Evolutionary conservation across 2,113 vertebrate species (phyloP), one percentile per base, ranked within the genome.

Genomic region (Benitochromis conjunctus): DNA sequence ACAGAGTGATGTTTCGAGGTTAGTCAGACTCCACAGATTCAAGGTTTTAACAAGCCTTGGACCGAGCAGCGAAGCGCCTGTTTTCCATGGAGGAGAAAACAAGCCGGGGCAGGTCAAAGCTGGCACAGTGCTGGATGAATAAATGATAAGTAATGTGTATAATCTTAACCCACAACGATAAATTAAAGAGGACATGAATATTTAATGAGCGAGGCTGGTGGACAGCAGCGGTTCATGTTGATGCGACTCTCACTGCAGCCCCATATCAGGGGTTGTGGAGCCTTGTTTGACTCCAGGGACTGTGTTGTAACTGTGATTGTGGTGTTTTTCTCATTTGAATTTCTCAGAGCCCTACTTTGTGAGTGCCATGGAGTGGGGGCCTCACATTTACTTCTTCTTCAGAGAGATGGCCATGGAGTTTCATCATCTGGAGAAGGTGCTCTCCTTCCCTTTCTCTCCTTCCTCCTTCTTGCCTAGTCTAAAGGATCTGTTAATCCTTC

Each of bases 331-430:
- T 85, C 12, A 3, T 86, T 36, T 79, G 71, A 38, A 7, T 87
- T 82, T 95, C 91, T 31, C 93, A 98, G 98, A 99, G 94, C 98
- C 98, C 4, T 99, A 97, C 93, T 99, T 99, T 0, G 97, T 99
- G 84, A 98, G 98, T 0, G 97, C 98, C 0, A 97, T 99, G 92
- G 98, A 99, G 77, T 99, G 98, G 97, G 97, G 96, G 16, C 96
- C 97, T 85, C 98, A 99, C 24, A 97, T 99, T 88, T 99, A 99
- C 91, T 99, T 99, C 96, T 99, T 99, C 96, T 99, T 99, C 96
- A 95, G 98, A 86, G 99, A 99, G 94, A 98, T 99, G 21, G 99
- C 98, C 2, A 98, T 99, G 97, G 99, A 99, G 93, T 99, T 98
- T 91, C 99, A 98, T 94, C 98, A 98, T 91, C 94, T 99, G 64